Evolutionary conservation across 1,140 invertebrate species (phyloP), one percentile per base, ranked within the genome.

Genomic region (Aphidius gifuensis): DNA sequence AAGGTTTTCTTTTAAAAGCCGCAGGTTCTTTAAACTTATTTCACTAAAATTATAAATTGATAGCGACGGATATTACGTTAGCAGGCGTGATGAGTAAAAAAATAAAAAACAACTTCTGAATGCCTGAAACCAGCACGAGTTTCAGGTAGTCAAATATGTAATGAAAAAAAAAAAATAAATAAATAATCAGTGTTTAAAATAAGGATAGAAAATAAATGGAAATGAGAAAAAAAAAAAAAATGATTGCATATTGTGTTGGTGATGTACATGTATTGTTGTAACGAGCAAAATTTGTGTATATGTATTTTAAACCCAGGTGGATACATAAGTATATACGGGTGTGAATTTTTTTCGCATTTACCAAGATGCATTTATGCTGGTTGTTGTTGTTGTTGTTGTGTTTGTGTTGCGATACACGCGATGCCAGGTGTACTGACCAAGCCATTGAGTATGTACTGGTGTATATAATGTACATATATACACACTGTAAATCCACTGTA

Each of bases 281-380:
- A 32, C 23, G 23, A 32, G 23, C 23, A 32, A 32, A 32, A 32
- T 4, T 32, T 3, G 23, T 44, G 43, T 3, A 5, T 11, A 2
- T 44, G 43, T 32, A 32, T 32, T 44, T 44, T 9, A 9, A 40
- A 57, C 44, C 44, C 55, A 58, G 44, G 46, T 58, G 46, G 0
- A 58, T 32, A 58, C 48, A 11, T 55, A 55, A 42, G 43, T 53
- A 42, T 57, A 47, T 58, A 11, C 46, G 5, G n/a, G 45, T 48
- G 46, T 48, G 57, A 44, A 58, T 58, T 45, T 45, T 58, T 58
- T 58, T 58, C 56, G 23, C 56, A 58, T 58, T 58, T 47, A 38
- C 57, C 57, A 42, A 55, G 39, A 45, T 8, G 57, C 57, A 58
- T 58, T 58, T 45, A 5, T 16, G 46, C 9, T 9, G n/a, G 9